Base-by-base conservation (phyloP, 2,888 invertebrate genomes). In the Seira musarum region DNA sequence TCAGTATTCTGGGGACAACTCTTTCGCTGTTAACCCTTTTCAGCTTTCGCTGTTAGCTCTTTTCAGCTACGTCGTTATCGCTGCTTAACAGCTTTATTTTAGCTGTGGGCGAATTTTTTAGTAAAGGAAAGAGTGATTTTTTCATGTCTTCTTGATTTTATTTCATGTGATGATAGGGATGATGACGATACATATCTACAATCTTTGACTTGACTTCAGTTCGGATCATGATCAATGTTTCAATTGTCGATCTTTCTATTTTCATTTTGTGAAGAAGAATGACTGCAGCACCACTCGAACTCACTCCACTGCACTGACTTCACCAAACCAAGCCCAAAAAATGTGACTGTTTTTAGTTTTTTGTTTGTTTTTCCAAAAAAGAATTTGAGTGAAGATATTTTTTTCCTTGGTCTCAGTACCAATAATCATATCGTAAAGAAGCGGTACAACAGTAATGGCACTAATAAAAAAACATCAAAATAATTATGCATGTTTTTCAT, bases 21-120 rank as follows among this genome's bases (percentile, higher is more conserved):
- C n/a, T n/a, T n/a, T n/a, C n/a, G n/a, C n/a, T n/a, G n/a, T n/a
- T n/a, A n/a, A n/a, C n/a, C n/a, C n/a, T n/a, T n/a, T n/a, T n/a
- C n/a, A n/a, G n/a, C n/a, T n/a, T n/a, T n/a, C 30, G 30, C 30
- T 30, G 30, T 61, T 40, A 22, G 21, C 22, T 71, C n/a, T 24
- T 40, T n/a, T 13, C 25, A 24, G n/a, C n/a, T n/a, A n/a, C n/a
- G n/a, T n/a, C n/a, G n/a, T n/a, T 24, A 69, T 60, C n/a, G 15
- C 17, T 19, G 35, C 64, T 49, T 70, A 40, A 40, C 60, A 69
- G 53, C 49, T 61, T 80, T 80, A 68, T 80, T 80, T 80, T 80
- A 80, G 79, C 73, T 80, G 79, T 80, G 79, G 73, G 79, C 73
- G 79, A 69, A 63, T 40, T 61, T n/a, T n/a, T 65, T 66, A 67